phyloP scores from a whole-genome alignment of 1,140 invertebrate genomes.

The Ostrea edulis region DNA sequence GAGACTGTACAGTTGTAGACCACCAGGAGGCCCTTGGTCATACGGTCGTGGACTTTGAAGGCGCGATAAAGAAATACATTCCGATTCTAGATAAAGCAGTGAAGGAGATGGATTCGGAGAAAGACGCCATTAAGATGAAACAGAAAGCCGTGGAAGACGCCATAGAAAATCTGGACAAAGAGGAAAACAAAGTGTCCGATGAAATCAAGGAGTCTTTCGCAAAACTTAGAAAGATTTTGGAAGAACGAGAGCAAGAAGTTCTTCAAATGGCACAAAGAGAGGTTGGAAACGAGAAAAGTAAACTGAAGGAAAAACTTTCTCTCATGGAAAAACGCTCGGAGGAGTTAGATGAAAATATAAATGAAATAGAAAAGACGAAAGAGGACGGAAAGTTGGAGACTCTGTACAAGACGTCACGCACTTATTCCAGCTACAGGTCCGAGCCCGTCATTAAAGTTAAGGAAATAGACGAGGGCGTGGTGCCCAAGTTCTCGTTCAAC shows the following conservation, averaged over 20 bases:
- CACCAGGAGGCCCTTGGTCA: conserved; percentile 71
- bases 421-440: conserved; percentile 57
- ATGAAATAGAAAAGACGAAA: conserved; percentile 59
- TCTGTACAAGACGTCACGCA: conserved; percentile 65
- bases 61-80: conserved; percentile 64
- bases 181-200: conserved; percentile 55
- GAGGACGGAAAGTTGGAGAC: conserved; percentile 64
- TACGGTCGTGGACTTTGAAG: conserved; percentile 67
- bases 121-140: conserved; percentile 59
- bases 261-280: conserved; percentile 60
- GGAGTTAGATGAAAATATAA: conserved; percentile 50
- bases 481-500: conserved; percentile 67
- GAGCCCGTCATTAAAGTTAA: conserved; percentile 56
- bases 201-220: conserved; percentile 63
- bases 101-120: conserved; percentile 64
- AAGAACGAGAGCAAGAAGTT: conserved; percentile 66
- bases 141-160: conserved; percentile 57
- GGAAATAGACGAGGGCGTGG: conserved; percentile 66
- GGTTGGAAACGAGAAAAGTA: conserved; percentile 64
- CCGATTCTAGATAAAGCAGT: conserved; percentile 66
- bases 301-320: conserved; percentile 62
- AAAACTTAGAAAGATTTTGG: conserved; percentile 58
- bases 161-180: conserved; percentile 58
- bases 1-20: conserved; percentile 73
- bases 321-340: conserved; percentile 54